Evolutionary conservation across 2,888 invertebrate genomes (phyloP).

Genomic region (Baronia brevicornis): DNA sequence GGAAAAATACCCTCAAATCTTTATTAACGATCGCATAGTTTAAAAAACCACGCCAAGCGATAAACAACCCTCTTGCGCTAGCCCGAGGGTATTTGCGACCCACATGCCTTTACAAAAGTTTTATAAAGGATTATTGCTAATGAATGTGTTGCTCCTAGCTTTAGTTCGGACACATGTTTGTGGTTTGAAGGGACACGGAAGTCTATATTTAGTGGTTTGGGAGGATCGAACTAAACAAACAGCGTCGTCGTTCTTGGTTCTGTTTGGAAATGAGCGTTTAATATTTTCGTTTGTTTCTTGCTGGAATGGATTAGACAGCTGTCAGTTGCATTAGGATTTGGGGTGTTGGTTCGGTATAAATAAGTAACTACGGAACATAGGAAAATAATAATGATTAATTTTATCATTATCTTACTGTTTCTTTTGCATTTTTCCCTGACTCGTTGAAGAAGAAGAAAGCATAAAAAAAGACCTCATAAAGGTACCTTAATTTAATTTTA

Average conservation of each 20-base stretch:
- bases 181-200: constrained; percentile 21
- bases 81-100: constrained; percentile 22
- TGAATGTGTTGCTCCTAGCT: constrained; percentile 41
- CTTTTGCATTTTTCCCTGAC: too few species aligned
- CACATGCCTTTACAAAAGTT: constrained; percentile 28
- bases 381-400: too few species aligned
- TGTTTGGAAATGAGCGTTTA: constrained; percentile 1
- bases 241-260: constrained; percentile 1
- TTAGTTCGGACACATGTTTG: constrained; percentile 47
- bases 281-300: constrained; percentile 9
- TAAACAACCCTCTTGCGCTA: constrained; percentile 32
- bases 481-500: too few species aligned
- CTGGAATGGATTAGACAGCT: constrained; percentile 1
- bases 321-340: neutral
- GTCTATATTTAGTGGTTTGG: constrained; percentile 9
- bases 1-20: constrained; percentile 44
- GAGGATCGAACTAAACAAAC: constrained; percentile 4
- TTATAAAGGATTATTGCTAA: constrained; percentile 63
- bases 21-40: constrained; percentile 46
- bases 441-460: too few species aligned
- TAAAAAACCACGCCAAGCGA: constrained; percentile 24
- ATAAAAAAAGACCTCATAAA: too few species aligned
- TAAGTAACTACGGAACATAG: too few species aligned
- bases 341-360: too few species aligned
- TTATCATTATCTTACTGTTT: too few species aligned